A percentile compares a stretch with the other conserved stretches of the same genome.
These are phyloP conservation scores for Drosophila prostipennis DNA, from an alignment of 2,888 invertebrate genomes.

Conservation along the genomic window DNA sequence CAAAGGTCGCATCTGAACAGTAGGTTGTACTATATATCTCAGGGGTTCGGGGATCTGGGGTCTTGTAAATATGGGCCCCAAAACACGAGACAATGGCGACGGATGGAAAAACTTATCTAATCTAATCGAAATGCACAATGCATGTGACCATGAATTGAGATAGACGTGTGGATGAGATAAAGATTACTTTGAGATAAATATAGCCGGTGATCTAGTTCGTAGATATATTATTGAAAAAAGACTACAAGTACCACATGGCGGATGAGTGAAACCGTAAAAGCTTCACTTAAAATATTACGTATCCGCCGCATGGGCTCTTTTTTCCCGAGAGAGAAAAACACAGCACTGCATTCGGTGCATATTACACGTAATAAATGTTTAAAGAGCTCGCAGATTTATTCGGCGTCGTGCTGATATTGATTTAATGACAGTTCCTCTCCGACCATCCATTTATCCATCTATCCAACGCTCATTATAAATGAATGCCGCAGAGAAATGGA, in stretches of 20 bases:
- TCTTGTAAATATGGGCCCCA: conserved; percentile 20
- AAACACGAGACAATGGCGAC: conserved; percentile 35
- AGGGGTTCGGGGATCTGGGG: conserved; percentile 1
- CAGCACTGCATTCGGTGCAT: conserved; percentile 31
- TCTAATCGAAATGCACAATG: conserved; percentile 56
- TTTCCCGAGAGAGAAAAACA: conserved; percentile 3
- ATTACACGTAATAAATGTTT: conserved; percentile 48
- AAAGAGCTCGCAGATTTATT: conserved; percentile 34
- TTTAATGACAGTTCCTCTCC: conserved; percentile 49
- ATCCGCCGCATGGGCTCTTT: conserved; percentile 39
- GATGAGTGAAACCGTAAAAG: conserved; percentile 15
- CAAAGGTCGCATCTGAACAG: conserved; percentile 52
- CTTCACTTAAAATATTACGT: conserved; percentile 51
- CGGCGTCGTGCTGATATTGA: conserved; percentile 47
- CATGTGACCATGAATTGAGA: conserved; percentile 34
- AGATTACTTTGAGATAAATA: conserved; percentile 42
- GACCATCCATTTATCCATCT: conserved; percentile 12
- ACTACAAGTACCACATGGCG: conserved; percentile 1
- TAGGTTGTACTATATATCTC: conserved; percentile 1
- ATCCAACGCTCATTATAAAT: conserved; percentile 48
- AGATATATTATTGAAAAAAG: conserved; percentile 8
- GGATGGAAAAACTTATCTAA: conserved; percentile 26
- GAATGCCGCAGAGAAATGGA: conserved; percentile 43
- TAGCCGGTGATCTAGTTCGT: conserved; percentile 47
- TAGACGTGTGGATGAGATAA: conserved; percentile 35